Base-by-base conservation (phyloP, 2,113 vertebrate species). In the Scatophagus argus region DNA sequence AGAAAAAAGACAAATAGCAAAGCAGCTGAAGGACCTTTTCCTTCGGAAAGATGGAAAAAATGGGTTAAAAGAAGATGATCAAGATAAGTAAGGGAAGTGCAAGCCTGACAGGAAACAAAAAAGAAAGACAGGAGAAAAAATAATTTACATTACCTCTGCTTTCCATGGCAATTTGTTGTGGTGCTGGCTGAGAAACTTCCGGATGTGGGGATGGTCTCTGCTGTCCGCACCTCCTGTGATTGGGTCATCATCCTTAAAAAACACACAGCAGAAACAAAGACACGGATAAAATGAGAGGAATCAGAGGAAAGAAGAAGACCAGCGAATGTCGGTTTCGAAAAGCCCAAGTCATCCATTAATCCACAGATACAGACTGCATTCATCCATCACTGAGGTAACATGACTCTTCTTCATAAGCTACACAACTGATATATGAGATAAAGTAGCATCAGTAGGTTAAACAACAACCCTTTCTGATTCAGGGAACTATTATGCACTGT, bases 121-220 rank as follows among this genome's bases (percentile, higher is more conserved):
- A 0, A 21, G 16, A 5, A 5, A 67, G 0, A 21, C 2, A n/a
- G 0, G 10, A 23, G 38, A 61, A 5, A 25, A 10, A 71, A 21
- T 29, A 0, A 39, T 39, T 60, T 23, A 1, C 2, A 6, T 75
- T 93, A 95, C 95, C 94, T 95, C 95, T 27, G 89, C 92, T 92
- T 94, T 94, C 95, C 95, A 95, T 66, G 87, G 92, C 79, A 95
- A 88, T 83, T 90, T 94, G 81, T 91, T 94, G 80, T 94, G 90
- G n/a, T 64, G 92, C 77, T 93, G 92, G 62, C 63, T 81, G 74
- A 95, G 94, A 66, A 93, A 93, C 85, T 83, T 94, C 62, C 91
- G 79, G 62, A 95, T 73, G 82, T 78, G 87, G 46, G 77, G 25
- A 19, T 91, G 88, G 76, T 92, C 88, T 86, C 85, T 91, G 75